Conservation (phyloP, 1,140 invertebrate species). For the Maniola jurtina region DNA sequence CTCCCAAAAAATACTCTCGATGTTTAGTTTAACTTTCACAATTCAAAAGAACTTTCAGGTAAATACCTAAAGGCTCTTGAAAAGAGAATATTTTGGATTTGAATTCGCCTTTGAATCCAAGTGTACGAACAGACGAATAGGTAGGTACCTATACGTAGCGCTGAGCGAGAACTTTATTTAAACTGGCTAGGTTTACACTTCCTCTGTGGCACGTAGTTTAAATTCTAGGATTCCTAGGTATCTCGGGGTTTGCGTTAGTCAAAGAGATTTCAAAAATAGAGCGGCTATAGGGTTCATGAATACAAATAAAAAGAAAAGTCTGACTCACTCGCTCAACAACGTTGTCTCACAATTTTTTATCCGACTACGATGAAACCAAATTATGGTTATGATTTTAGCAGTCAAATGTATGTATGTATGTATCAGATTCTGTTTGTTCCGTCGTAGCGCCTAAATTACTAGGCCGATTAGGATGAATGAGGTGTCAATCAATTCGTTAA, state of each 20-base stretch:
- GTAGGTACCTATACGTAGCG: too few relatives aligned
- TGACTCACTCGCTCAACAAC: too few relatives aligned
- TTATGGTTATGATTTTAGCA: too few relatives aligned
- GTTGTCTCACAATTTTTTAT: too few relatives aligned
- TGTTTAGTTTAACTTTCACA: neutral
- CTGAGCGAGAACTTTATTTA: neutral
- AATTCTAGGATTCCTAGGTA: constrained; percentile 1
- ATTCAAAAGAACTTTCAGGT: constrained; percentile 1
- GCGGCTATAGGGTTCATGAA: neutral
- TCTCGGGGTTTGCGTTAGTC: neutral
- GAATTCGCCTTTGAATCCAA: neutral
- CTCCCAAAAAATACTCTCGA: neutral
- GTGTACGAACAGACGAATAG: neutral
- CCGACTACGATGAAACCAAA: too few relatives aligned
- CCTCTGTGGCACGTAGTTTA: neutral
- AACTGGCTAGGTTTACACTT: constrained; percentile 1
- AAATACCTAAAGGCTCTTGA: neutral
- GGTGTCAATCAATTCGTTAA: too few relatives aligned
- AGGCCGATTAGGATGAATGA: too few relatives aligned
- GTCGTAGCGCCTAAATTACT: too few relatives aligned
- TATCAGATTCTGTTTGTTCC: too few relatives aligned
- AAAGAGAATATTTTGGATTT: constrained; percentile 5
- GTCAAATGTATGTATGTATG: too few relatives aligned
- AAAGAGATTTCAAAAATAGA: constrained; percentile 1
- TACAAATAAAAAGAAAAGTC: too few relatives aligned